Evolutionary conservation across 2,888 invertebrate species (phyloP), one percentile per base, ranked within the genome.

Genomic region (Crocallis elinguaria): DNA sequence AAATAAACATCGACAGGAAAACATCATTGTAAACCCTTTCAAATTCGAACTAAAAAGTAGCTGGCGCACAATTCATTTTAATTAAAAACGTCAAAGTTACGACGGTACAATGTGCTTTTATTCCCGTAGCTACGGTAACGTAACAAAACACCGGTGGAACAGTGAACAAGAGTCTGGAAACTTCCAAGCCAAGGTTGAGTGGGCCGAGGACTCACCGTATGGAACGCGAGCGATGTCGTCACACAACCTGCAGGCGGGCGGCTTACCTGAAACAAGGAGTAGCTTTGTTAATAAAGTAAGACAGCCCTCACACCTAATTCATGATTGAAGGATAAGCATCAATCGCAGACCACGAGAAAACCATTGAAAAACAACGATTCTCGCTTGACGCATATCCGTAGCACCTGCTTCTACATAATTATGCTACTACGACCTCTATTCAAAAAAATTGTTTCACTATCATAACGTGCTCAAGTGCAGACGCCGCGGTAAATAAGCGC

Each of bases 251-350:
- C 84, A 87, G 39, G 73, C 61, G 39, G 73, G 61, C 74, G 83
- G 78, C 88, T 90, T 89, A 90, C 90, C 90, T 90, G 86, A 33
- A 88, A 88, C 77, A 83, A 71, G 57, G 48, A 51, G 42, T 25
- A 11, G 8, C 36, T 46, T 57, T 21, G 55, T 71, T 57, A 61
- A 60, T 38, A 45, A 23, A 23, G 8, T 5, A 6, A 2, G 23
- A 7, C 1, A 23, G 7, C 8, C 6, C 3, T 5, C 8, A 23
- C 23, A 8, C 23, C 8, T 8, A 6, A 8, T 1, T 1, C 23
- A 23, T 23, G 6, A 1, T 23, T 23, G 1, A 1, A 8, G 1
- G 6, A 23, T 23, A n/a, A n/a, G n/a, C n/a, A n/a, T n/a, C n/a
- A n/a, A n/a, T n/a, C n/a, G n/a, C n/a, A n/a, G n/a, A n/a, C n/a